Percentiles rank a stretch among this genome's conserved stretches.
Evolutionary conservation across 2,888 invertebrate genomes (phyloP).

Genomic region (Metallyticus violacea): DNA sequence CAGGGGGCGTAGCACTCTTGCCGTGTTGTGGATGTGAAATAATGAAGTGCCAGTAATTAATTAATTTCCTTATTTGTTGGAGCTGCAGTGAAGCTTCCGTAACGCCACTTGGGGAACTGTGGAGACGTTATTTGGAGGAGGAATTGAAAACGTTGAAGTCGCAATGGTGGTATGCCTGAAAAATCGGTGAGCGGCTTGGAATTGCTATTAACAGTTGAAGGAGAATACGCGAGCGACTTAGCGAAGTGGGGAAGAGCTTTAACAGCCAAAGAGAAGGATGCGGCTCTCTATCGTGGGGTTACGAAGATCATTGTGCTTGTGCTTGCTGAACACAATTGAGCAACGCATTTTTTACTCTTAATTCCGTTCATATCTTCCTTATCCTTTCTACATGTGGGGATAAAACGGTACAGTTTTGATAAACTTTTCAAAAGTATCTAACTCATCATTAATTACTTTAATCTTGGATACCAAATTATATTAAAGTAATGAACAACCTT

Average conservation of each 20-base stretch:
- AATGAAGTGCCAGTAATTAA: slow-evolving; percentile 14
- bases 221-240: not conserved
- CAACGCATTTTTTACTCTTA: not conserved
- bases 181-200: not conserved
- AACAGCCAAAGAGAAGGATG: not conserved
- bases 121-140: not conserved
- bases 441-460: not conserved
- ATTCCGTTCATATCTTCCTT: not conserved
- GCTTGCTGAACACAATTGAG: not conserved
- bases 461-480: not conserved
- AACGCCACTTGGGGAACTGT: not conserved
- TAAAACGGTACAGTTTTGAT: not conserved
- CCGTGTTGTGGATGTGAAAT: not conserved
- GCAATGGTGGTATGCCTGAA: not conserved
- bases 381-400: not conserved
- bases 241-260: not conserved
- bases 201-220: not conserved
- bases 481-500: not conserved
- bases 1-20: not conserved
- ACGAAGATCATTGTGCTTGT: too few relatives aligned
- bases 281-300: not conserved
- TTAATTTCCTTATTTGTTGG: not conserved
- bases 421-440: not conserved
- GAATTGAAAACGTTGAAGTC: not conserved
- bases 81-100: not conserved